Evolutionary conservation across 2,888 invertebrate species (phyloP).

Genomic region (Carpatolechia fugitivella): DNA sequence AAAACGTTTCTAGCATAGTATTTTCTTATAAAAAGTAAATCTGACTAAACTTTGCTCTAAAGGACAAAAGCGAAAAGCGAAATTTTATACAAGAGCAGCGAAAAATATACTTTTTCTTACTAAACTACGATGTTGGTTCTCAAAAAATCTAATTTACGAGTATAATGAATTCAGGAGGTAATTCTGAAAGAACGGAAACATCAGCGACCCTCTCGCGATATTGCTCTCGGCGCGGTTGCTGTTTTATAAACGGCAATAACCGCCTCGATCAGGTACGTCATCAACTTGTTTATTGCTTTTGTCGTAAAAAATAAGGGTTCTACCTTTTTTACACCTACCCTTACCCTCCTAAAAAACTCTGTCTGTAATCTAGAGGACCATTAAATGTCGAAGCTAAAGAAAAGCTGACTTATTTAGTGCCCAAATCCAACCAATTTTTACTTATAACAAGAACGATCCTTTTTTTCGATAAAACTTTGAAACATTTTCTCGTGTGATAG

Average conservation of each 20-base stretch:
- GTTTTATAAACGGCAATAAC: conserved; percentile 10
- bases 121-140: too few relatives aligned
- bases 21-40: too few relatives aligned
- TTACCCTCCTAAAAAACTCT: not conserved
- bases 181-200: too few relatives aligned
- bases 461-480: conserved; percentile 25
- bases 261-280: conserved; percentile 6
- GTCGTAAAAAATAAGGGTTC: conserved; percentile 9
- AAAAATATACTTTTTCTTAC: too few relatives aligned
- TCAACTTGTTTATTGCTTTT: conserved; percentile 11
- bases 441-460: not conserved
- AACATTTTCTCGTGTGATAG: conserved; percentile 27
- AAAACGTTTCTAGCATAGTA: too few relatives aligned
- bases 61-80: too few relatives aligned
- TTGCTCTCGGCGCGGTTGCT: not conserved
- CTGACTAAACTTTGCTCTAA: too few relatives aligned
- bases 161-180: too few relatives aligned
- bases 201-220: too few relatives aligned
- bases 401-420: not conserved
- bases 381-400: not conserved
- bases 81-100: too few relatives aligned
- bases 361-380: not conserved
- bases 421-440: conserved; percentile 1
- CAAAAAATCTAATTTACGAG: too few relatives aligned
- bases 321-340: conserved; percentile 1